These are phyloP conservation scores for Emesis castigata DNA, from an alignment of 2,888 invertebrate species.

Conservation along the genomic window DNA sequence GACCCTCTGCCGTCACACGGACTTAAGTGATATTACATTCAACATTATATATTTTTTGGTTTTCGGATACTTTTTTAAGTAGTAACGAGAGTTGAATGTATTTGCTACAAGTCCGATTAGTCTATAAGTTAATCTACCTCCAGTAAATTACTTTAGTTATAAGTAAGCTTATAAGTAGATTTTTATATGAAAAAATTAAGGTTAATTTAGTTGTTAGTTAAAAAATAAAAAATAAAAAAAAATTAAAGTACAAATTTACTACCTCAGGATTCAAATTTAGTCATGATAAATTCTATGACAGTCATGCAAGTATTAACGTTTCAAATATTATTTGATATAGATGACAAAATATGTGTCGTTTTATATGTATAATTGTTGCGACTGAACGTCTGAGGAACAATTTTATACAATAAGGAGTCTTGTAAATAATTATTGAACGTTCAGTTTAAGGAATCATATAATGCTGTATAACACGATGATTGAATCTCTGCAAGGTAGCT, in stretches of 20 bases:
- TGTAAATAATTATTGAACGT: slow-evolving; percentile 65
- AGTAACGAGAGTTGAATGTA: slow-evolving; percentile 14
- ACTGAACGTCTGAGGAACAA: slow-evolving; percentile 69
- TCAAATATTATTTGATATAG: slow-evolving; percentile 65
- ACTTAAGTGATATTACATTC: slow-evolving; percentile 77
- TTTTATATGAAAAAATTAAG: slow-evolving; percentile 86
- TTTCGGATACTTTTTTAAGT: neutral
- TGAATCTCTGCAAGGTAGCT: slow-evolving; percentile 87
- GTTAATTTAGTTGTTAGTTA: slow-evolving; percentile 79
- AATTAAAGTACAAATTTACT: slow-evolving; percentile 86
- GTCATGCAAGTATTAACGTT: slow-evolving; percentile 73
- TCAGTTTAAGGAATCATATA: slow-evolving; percentile 67
- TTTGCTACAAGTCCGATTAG: slow-evolving; percentile 74
- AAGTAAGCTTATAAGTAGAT: slow-evolving; percentile 85
- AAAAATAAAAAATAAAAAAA: slow-evolving; percentile 81
- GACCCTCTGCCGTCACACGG: slow-evolving; percentile 88
- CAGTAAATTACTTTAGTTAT: slow-evolving; percentile 83
- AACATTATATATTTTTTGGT: slow-evolving; percentile 13
- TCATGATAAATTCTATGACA: slow-evolving; percentile 74
- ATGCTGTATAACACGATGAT: slow-evolving; percentile 60
- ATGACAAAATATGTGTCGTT: slow-evolving; percentile 63
- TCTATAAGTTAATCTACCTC: slow-evolving; percentile 87
- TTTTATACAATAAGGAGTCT: slow-evolving; percentile 65
- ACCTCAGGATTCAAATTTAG: slow-evolving; percentile 87
- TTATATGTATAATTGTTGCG: slow-evolving; percentile 62